Base-by-base conservation (phyloP, 2,113 vertebrate genomes). In the Acanthochromis polyacanthus region DNA sequence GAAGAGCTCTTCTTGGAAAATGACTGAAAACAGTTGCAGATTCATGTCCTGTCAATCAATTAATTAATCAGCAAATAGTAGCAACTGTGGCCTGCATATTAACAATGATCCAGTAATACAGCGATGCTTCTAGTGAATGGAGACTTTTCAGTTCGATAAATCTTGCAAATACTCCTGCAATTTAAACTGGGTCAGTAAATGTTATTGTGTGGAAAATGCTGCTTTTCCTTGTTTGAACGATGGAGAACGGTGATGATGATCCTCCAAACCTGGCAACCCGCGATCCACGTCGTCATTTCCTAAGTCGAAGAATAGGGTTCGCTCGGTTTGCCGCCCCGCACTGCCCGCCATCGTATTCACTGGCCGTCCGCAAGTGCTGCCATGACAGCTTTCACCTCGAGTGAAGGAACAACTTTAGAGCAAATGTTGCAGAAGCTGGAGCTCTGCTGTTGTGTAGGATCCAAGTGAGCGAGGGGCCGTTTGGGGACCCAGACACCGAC, bases 241-340 rank as follows among this genome's bases (percentile, higher is more conserved):
- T 4, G 12, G 7, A 12, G 40, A 43, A 43, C 4, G 2, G 12
- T 8, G 22, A 30, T 2, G 14, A 3, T 17, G 23, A 19, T 6
- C 0, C 5, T 3, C 1, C 52, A 64, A 55, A 91, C 46, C 46
- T 93, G 92, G 92, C 92, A 93, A 91, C 91, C 71, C 22, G 10
- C 0, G 0, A n/a, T 86, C 83, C 84, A 82, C 59, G 84, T 91
- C 92, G 90, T 93, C 89, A 93, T 77, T 86, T 93, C 92, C 92
- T 83, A 65, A 70, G 61, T 30, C 8, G 36, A 63, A 36, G 30
- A 53, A 36, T 1, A 30, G 16, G 84, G 85, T 86, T 36, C 52
- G 79, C 64, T 59, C 28, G 85, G 22, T 89, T 87, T 83, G 53
- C 0, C 0, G 19, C 22, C 23, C 10, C 0, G 43, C 0, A 45